phyloP scores from a whole-genome alignment of 2,797 vertebrate species.

The Pipistrellus pygmaeus region DNA sequence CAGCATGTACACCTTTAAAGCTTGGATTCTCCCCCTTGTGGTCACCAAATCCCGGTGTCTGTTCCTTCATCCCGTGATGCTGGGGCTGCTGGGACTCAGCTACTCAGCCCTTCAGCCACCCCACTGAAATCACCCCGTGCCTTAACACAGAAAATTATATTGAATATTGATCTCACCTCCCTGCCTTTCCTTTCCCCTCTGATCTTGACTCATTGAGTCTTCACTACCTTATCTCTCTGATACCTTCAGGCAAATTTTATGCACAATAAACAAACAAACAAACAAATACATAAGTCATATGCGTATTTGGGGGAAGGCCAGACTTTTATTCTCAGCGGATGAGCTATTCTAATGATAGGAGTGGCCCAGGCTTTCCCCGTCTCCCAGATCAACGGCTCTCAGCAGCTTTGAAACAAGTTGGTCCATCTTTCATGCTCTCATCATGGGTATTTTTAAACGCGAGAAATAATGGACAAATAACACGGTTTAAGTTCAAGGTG shows the following conservation, averaged over 20 bases:
- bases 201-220: background rate
- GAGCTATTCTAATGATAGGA: background rate
- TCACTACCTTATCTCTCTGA: background rate
- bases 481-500: background rate
- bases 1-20: background rate
- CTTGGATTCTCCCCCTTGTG: background rate
- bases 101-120: background rate
- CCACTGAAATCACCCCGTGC: background rate
- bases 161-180: background rate
- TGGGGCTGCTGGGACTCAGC: background rate
- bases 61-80: background rate
- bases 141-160: background rate
- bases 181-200: background rate
- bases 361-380: background rate
- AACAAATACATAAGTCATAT: background rate
- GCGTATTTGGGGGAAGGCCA: background rate
- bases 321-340: background rate
- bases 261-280: background rate
- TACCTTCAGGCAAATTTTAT: background rate
- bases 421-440: background rate
- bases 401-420: background rate
- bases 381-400: background rate
- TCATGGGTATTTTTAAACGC: background rate
- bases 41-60: background rate
- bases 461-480: background rate